phyloP scores from a whole-genome alignment of 2,888 invertebrate species.

The Baronia brevicornis region DNA sequence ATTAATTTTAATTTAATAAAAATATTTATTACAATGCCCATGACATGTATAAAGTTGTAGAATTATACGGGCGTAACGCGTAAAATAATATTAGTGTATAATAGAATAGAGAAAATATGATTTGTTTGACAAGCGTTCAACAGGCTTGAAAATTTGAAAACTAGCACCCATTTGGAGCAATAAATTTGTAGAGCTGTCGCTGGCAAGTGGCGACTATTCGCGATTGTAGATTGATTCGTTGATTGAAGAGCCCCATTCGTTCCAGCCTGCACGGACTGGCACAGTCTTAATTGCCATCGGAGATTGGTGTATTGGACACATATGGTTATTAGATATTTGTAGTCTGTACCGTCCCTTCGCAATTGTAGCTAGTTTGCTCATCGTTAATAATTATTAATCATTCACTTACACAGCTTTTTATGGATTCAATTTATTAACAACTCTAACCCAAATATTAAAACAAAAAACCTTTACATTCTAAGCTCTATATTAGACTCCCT shows the following conservation, averaged over 20 bases:
- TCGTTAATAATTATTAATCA: too few relatives aligned
- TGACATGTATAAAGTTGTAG: too few relatives aligned
- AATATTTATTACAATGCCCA: too few relatives aligned
- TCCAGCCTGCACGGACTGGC: constrained; percentile 54
- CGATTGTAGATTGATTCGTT: constrained; percentile 74
- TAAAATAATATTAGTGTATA: too few relatives aligned
- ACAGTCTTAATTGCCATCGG: constrained; percentile 69
- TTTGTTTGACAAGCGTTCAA: constrained; percentile 46
- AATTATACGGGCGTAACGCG: too few relatives aligned
- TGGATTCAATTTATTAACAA: too few relatives aligned
- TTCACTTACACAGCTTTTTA: too few relatives aligned
- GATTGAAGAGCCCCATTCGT: constrained; percentile 73
- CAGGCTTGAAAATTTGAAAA: constrained; percentile 68
- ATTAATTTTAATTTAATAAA: too few relatives aligned
- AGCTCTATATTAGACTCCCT: too few relatives aligned
- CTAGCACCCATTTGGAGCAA: constrained; percentile 61
- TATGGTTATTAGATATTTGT: constrained; percentile 24
- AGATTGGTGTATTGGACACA: constrained; percentile 51
- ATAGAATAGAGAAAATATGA: constrained; percentile 18
- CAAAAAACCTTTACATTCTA: too few relatives aligned
- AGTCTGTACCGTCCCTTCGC: constrained; percentile 7
- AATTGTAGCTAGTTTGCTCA: too few relatives aligned
- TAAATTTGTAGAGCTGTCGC: constrained; percentile 71
- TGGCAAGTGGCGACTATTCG: constrained; percentile 68
- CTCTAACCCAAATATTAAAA: too few relatives aligned